Evolutionary conservation across 2,113 vertebrate species (phyloP), one percentile per base, ranked within the genome.

Genomic region (Clarias gariepinus): DNA sequence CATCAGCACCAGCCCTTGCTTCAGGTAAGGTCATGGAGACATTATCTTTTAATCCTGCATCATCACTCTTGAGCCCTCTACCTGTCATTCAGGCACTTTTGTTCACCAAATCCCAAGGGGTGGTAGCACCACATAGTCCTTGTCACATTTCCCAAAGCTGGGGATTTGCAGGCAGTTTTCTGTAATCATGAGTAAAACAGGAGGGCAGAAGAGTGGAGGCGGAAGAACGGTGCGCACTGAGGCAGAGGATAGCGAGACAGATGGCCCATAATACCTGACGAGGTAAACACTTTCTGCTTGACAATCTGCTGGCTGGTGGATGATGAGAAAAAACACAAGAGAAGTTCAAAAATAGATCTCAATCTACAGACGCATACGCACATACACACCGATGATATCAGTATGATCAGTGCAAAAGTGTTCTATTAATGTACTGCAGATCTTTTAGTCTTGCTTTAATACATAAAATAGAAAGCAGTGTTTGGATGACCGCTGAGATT

Each of bases 41-140:
- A 89, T 89, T 90, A 19, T 83, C 57, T 73, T 89, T 85, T 87
- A 85, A 91, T 87, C 83, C 68, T 61, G 68, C 76, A 88, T 88
- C 69, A 69, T 33, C 77, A 58, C 18, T 33, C 55, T 55, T 79
- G 55, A 60, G 88, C 85, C 78, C 60, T 74, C 53, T 63, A 52
- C 61, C 84, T 78, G 1, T n/a, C 73, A 47, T 23, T 57, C 84
- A 88, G 63, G 74, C 36, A 58, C 76, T 86, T 82, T 82, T 66
- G 80, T 36, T 88, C 61, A 53, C 68, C 80, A 86, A 84, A 15
- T 21, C 63, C 69, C 79, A 28, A 4, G 15, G 63, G 74, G 82
- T 78, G 82, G 83, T 52, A 79, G 81, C 47, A 85, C 74, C 76
- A 88, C 87, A 83, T 28, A 71, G 60, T 82, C 87, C 28, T 52